phyloP scores from a whole-genome alignment of 2,113 vertebrate species.

The Notechis scutatus region DNA sequence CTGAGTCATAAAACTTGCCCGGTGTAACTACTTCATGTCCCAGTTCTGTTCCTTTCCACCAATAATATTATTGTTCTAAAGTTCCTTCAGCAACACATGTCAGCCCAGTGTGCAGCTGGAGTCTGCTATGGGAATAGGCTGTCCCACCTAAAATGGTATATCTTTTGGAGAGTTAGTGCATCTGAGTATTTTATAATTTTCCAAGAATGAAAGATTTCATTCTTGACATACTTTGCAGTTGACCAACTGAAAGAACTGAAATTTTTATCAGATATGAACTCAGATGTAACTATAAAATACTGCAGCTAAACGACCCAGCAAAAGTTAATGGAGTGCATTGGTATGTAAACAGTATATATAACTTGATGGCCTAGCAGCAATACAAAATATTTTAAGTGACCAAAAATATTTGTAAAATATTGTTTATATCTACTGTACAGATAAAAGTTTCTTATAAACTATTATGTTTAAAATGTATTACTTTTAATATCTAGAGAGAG shows the following conservation, averaged over 20 bases:
- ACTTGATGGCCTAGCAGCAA: not conserved
- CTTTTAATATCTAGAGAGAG: not conserved
- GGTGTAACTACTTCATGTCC: not conserved
- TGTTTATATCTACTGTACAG: not conserved
- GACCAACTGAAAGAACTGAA: not conserved
- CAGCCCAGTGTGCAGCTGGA: not conserved
- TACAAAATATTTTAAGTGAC: not conserved
- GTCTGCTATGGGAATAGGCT: not conserved
- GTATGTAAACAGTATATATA: not conserved
- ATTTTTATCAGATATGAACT: not conserved
- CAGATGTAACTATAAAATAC: not conserved
- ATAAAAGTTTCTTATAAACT: not conserved
- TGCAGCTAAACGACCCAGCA: not conserved
- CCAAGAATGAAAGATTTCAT: not conserved
- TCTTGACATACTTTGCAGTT: not conserved
- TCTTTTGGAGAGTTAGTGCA: not conserved
- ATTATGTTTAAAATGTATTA: not conserved
- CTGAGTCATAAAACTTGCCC: not conserved
- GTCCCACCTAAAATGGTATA: not conserved
- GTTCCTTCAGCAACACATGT: not conserved
- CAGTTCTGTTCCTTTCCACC: conserved; percentile 11
- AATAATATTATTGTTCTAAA: not conserved
- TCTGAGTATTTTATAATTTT: not conserved
- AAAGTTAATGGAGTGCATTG: not conserved
- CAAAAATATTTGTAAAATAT: not conserved